Evolutionary conservation across 2,113 vertebrate genomes (phyloP), one percentile per base, ranked within the genome.

Genomic region (Zosterops japonicus): DNA sequence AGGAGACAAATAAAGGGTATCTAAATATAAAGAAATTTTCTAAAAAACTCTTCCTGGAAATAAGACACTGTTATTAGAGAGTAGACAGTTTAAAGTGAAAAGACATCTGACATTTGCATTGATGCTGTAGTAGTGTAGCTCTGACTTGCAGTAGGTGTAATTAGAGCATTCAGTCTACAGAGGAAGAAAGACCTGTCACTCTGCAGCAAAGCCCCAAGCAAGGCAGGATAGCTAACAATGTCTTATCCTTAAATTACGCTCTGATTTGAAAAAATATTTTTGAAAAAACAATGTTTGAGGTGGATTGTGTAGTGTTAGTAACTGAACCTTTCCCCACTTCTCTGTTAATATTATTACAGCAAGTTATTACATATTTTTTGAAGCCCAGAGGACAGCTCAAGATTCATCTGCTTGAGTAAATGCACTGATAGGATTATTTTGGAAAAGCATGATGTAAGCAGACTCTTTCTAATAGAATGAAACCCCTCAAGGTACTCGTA

Each of bases 181-280:
- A 93, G 92, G 87, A 98, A 97, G 97, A 97, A 96, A 98, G 93
- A 92, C 97, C 98, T 99, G 98, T 99, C 98, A 98, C 93, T 90
- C 95, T 93, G 96, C 98, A 98, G 98, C 97, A 98, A 98, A 98
- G 97, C 98, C 98, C 97, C 97, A 74, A 98, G 98, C 98, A 95
- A 97, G 79, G 95, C 82, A 95, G 39, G 89, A 84, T 82, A 90
- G 77, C 28, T 56, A 81, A 95, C 92, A 81, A 86, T 89, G 94
- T 68, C 93, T 90, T 91, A 79, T 72, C 89, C 82, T 89, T 80
- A 96, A 70, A 67, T 87, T 89, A 88, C 63, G 1, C 55, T 86
- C 79, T 93, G 64, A 87, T 92, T 72, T 44, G 35, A 85, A 78
- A 78, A 89, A 91, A 77, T 56, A 82, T 77, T 89, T 33, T 0